Evolutionary conservation across 2,797 vertebrate species (phyloP).

Genomic region (Sebastes cheni): DNA sequence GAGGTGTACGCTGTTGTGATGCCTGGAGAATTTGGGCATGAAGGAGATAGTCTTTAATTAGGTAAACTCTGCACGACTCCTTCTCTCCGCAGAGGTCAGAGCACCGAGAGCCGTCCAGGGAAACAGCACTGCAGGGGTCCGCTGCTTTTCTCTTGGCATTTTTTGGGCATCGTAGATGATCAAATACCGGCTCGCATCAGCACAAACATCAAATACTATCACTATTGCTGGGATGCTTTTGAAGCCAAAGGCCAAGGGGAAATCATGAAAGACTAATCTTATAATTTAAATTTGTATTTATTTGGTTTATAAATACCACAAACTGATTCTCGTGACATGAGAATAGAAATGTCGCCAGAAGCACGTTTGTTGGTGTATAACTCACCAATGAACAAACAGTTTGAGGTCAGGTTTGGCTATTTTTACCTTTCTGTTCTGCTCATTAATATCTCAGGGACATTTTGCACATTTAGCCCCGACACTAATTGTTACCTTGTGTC

Average conservation of each 20-base stretch:
- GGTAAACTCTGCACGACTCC: constrained; percentile 40
- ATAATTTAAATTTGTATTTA: neutral
- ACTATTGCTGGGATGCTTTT: constrained; percentile 13
- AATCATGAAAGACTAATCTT: constrained; percentile 10
- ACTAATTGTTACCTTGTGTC: neutral
- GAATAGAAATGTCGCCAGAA: neutral
- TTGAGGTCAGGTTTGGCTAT: constrained; percentile 28
- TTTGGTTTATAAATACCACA: constrained; percentile 12
- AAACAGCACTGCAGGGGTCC: constrained; percentile 45
- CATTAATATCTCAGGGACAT: constrained; percentile 9
- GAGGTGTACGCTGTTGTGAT: constrained; percentile 4
- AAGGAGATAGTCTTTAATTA: constrained; percentile 35
- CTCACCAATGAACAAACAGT: constrained; percentile 14
- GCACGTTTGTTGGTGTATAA: neutral
- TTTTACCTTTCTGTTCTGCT: constrained; percentile 25
- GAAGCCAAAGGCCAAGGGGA: constrained; percentile 25
- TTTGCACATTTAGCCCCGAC: neutral
- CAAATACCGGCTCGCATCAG: constrained; percentile 43
- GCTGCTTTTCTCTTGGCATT: constrained; percentile 30
- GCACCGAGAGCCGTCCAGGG: constrained; percentile 22
- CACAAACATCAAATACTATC: constrained; percentile 45
- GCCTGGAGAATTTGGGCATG: constrained; percentile 1
- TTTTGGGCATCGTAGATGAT: constrained; percentile 39
- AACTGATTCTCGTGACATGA: neutral
- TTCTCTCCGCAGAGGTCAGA: constrained; percentile 45